Conservation (phyloP, 2,888 invertebrate species). For the Spatulosminthurus flaviceps region DNA sequence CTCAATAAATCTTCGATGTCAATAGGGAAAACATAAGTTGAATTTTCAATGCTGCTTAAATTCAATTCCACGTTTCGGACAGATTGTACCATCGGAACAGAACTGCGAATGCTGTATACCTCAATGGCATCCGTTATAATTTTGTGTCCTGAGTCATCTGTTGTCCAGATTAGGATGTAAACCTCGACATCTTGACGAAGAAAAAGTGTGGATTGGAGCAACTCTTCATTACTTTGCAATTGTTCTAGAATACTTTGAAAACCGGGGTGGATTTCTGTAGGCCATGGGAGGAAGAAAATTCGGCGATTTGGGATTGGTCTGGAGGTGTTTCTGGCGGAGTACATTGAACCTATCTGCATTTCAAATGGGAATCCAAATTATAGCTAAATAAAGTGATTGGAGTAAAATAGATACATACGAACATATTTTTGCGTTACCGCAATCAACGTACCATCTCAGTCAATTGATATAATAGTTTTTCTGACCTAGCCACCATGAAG, state of each 20-base stretch:
- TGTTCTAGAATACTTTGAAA: no score
- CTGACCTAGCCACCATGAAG: background rate
- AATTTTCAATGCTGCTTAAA: background rate
- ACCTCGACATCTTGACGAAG: conserved; percentile 22
- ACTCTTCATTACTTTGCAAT: no score
- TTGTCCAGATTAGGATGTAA: conserved; percentile 32
- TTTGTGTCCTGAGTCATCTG: background rate
- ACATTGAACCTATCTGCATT: background rate
- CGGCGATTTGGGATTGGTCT: background rate
- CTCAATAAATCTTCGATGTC: conserved; percentile 9
- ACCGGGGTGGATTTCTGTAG: background rate
- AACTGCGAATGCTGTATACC: conserved; percentile 10
- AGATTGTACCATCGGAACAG: background rate
- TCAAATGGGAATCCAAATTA: background rate
- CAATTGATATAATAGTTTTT: background rate
- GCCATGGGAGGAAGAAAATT: conserved; percentile 21
- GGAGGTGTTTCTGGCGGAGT: background rate
- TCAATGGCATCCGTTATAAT: background rate
- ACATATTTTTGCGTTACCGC: background rate
- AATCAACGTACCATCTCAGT: background rate
- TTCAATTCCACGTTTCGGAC: background rate
- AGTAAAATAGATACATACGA: background rate
- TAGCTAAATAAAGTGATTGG: background rate
- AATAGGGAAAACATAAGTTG: background rate
- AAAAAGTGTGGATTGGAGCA: background rate